Evolutionary conservation across 2,113 vertebrate genomes (phyloP).

Genomic region (Hippoglossus stenolepis): DNA sequence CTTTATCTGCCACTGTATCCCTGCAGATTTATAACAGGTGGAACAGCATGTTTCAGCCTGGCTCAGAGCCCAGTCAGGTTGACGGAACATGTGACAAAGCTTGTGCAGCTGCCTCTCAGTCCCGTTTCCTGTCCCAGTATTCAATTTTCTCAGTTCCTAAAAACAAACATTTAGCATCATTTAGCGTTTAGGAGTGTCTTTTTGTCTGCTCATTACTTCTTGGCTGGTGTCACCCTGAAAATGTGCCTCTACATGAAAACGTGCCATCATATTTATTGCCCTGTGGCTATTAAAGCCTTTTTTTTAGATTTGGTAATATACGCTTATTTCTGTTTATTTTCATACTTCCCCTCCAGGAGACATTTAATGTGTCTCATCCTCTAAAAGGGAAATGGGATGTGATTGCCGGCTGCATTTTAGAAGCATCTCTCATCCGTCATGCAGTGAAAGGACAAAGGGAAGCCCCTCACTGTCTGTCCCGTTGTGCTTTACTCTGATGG

Average conservation of each 20-base stretch:
- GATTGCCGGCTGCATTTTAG: slow-evolving; percentile 45
- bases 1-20: slow-evolving; percentile 35
- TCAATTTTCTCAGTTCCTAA: background rate
- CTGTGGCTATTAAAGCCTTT: slow-evolving; percentile 13
- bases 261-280: slow-evolving; percentile 6
- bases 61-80: slow-evolving; percentile 21
- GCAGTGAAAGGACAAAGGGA: slow-evolving; percentile 66
- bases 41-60: background rate
- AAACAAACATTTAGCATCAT: slow-evolving; percentile 32
- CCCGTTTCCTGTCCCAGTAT: slow-evolving; percentile 17
- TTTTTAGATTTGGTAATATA: slow-evolving; percentile 38
- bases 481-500: slow-evolving; percentile 51
- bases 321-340: slow-evolving; percentile 51
- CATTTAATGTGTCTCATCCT: slow-evolving; percentile 48
- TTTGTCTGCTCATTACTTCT: slow-evolving; percentile 7
- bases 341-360: slow-evolving; percentile 35
- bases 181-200: slow-evolving; percentile 7
- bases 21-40: slow-evolving; percentile 45
- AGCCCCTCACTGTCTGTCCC: slow-evolving; percentile 35
- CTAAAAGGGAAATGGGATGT: slow-evolving; percentile 43
- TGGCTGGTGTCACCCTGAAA: background rate
- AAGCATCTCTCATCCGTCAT: slow-evolving; percentile 62
- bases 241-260: slow-evolving; percentile 12
- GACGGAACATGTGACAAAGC: slow-evolving; percentile 33
- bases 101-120: slow-evolving; percentile 12